These are phyloP conservation scores for Holothuria scabra DNA, from an alignment of 53 echinoderm and acorn worm genomes.

Conservation along the genomic window DNA sequence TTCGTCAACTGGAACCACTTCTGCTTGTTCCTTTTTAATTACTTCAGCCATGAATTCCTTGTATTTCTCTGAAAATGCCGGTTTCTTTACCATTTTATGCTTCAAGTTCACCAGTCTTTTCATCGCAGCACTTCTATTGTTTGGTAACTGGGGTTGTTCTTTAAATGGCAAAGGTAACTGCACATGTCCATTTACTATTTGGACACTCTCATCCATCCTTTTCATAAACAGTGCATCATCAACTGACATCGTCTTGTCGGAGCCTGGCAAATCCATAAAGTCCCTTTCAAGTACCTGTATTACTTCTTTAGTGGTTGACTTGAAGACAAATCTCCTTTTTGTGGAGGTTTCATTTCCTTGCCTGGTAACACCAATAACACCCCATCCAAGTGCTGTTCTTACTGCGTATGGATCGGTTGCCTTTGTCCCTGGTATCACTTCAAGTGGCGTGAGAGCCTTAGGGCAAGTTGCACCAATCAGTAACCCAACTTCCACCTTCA, in stretches of 20 bases:
- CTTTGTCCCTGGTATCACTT: no score
- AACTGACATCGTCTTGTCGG: no score
- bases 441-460: conserved; percentile 40
- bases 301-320: conserved; percentile 25
- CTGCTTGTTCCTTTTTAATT: background rate
- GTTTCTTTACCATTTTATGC: background rate
- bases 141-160: conserved; percentile 46
- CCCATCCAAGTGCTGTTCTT: conserved; percentile 63
- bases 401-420: no score
- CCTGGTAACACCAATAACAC: conserved; percentile 45
- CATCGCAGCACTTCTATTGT: conserved; percentile 50
- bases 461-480: conserved; percentile 62
- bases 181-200: conserved; percentile 58
- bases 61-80: no score
- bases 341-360: background rate
- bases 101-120: conserved; percentile 37
- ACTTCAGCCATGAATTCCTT: background rate
- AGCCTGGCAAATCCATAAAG: no score
- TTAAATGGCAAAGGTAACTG: conserved; percentile 65
- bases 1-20: no score
- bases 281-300: no score
- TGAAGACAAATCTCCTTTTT: conserved; percentile 17
- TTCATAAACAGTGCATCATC: no score
- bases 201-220: conserved; percentile 58
- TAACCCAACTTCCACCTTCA: conserved; percentile 38